Base-by-base conservation (phyloP, 53 echinoderm and acorn worm species). In the Antedon mediterranea region DNA sequence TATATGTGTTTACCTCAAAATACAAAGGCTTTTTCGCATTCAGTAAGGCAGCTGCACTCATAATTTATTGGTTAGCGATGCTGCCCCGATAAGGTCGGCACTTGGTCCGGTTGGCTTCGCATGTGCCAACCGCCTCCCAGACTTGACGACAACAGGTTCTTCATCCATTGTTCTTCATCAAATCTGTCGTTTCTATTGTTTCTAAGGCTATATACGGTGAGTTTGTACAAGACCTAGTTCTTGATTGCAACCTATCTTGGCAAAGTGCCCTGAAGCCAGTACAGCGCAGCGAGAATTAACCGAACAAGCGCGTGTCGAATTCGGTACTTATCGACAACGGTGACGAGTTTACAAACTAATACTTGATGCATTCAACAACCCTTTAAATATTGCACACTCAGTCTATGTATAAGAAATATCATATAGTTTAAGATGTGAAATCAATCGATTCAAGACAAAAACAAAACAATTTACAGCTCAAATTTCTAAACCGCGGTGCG, bases 1-100 rank as follows among this genome's bases (percentile, higher is more conserved):
- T 57, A 57, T 57, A 57, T 57, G 57, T 57, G 57, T 57, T 57
- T 57, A 57, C 57, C 57, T 57, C 57, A 57, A 57, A 57, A 57
- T 57, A 57, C 57, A 57, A 57, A 57, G 57, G 57, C 57, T 57
- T 57, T 57, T 57, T 57, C 23, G 57, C 20, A 57, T 57, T 13
- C 57, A 57, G 57, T 57, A 57, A n/a, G 57, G 57, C 57, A 57
- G 57, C 57, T 57, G 57, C 57, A 57, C 9, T 57, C 57, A 57
- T 57, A 57, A 57, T 18, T 57, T 57, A 57, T 57, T 57, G 57
- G 57, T 57, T 57, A 15, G 57, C 57, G 57, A 57, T 57, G n/a
- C n/a, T n/a, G 57, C 57, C 57, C 57, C 57, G 57, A 57, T 57
- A 57, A 57, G 57, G 57, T 57, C 57, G 57, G 57, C 57, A 57